Evolutionary conservation across 2,113 vertebrate genomes (phyloP), one percentile per base, ranked within the genome.

Genomic region (Ceyx melanurus): DNA sequence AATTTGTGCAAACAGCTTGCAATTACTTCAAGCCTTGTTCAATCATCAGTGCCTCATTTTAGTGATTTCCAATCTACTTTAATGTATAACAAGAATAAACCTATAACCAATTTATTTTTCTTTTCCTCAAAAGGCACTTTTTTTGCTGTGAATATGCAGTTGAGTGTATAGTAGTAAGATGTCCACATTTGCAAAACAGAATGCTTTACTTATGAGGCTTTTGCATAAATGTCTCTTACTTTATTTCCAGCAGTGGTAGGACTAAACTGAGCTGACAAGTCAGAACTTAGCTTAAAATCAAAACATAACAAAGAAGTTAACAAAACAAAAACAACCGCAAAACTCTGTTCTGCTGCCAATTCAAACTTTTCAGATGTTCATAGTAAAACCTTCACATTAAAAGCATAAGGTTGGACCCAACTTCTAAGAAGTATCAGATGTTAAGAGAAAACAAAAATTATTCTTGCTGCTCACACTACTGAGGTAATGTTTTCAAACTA

Each of bases 191-290:
- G 33, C 43, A 58, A 66, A 83, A 2, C 50, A 73, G 28, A 76
- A 54, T 11, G 4, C 37, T 66, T 73, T 22, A 66, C 26, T 50
- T 60, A 35, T 35, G 8, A 77, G 28, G 26, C 21, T 86, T 67
- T 57, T 67, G 28, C n/a, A 33, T 37, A 71, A 29, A 28, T 53
- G 46, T 74, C 61, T 79, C 29, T 28, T 46, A 50, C 64, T 78
- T 73, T 29, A 31, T 37, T 87, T 71, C 46, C 67, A 83, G 58
- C 37, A 71, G 48, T 37, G n/a, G 42, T 78, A 65, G 35, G 35
- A 42, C 51, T 78, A 31, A 91, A 78, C 75, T 74, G 61, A 91
- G 75, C 56, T 78, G 50, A 86, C 81, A 93, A 82, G 78, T 83
- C 94, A 79, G 13, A 80, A 86, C 64, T 22, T 42, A 18, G 8